Evolutionary conservation across 2,888 invertebrate genomes (phyloP).

Genomic region (Apodemia hepburni): DNA sequence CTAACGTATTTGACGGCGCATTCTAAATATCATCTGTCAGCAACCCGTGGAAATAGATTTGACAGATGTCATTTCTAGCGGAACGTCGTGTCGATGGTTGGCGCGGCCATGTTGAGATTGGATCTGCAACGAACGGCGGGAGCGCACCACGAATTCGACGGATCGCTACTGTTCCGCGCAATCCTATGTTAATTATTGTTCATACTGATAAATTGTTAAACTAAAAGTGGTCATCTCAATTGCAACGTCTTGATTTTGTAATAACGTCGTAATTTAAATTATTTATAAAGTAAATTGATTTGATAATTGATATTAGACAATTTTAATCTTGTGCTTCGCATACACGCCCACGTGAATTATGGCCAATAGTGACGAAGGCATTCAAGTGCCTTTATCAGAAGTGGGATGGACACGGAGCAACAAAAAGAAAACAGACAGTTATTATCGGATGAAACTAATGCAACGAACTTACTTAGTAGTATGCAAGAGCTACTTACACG

Average conservation of each 20-base stretch:
- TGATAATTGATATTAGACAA: not conserved
- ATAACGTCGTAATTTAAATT: not conserved
- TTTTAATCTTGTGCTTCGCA: not conserved
- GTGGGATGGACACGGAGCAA: not conserved
- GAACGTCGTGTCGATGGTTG: constrained; percentile 4
- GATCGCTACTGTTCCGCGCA: not conserved
- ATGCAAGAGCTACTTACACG: not conserved
- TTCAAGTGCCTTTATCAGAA: not conserved
- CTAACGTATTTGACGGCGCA: not conserved
- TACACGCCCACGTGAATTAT: not conserved
- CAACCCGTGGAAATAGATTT: not conserved
- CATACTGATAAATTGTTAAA: not conserved
- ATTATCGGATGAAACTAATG: not conserved
- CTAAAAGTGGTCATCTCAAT: not conserved
- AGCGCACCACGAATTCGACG: not conserved
- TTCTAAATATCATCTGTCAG: not conserved
- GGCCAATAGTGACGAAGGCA: not conserved
- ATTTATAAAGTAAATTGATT: not conserved
- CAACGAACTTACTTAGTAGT: not conserved
- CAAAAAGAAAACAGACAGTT: not conserved
- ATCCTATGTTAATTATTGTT: not conserved
- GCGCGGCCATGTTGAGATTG: not conserved
- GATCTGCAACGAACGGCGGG: not conserved
- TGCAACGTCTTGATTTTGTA: not conserved
- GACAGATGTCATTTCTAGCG: not conserved